Conservation (phyloP, 1,140 invertebrate genomes). For the Elysia chlorotica region DNA sequence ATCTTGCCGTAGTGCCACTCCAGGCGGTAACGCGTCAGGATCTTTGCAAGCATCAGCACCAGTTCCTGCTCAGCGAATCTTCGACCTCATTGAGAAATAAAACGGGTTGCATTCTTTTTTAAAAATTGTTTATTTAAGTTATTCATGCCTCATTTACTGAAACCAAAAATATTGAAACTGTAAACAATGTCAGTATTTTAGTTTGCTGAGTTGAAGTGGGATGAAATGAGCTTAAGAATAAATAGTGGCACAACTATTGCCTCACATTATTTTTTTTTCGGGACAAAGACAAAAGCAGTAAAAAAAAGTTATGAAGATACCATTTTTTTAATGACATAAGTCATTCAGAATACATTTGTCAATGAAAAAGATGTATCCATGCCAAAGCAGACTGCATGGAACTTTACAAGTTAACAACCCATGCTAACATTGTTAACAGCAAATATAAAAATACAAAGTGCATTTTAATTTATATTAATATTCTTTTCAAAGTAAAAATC, state of each 20-base stretch:
- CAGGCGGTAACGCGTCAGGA: slow-evolving; percentile 62
- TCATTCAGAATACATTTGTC: neutral
- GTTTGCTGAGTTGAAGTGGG: neutral
- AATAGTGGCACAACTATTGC: neutral
- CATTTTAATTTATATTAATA: too few species aligned
- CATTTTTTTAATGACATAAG: neutral
- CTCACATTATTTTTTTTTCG: neutral
- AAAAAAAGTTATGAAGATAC: too few species aligned
- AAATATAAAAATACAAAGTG: neutral
- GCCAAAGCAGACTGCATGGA: too few species aligned
- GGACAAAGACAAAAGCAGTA: too few species aligned
- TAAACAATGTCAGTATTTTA: neutral
- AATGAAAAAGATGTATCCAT: neutral
- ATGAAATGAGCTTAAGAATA: neutral
- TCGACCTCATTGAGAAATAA: slow-evolving; percentile 37
- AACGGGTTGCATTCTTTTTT: neutral
- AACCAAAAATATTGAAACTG: neutral
- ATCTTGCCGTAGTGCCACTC: slow-evolving; percentile 39
- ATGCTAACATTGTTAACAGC: too few species aligned
- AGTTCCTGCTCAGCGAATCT: slow-evolving; percentile 63
- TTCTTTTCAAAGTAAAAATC: neutral
- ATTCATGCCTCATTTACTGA: neutral
- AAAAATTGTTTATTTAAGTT: neutral
- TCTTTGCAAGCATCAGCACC: slow-evolving; percentile 60
- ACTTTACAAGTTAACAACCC: too few species aligned